Evolutionary conservation across 2,888 invertebrate species (phyloP).

Genomic region (Dorcus parallelipipedus): DNA sequence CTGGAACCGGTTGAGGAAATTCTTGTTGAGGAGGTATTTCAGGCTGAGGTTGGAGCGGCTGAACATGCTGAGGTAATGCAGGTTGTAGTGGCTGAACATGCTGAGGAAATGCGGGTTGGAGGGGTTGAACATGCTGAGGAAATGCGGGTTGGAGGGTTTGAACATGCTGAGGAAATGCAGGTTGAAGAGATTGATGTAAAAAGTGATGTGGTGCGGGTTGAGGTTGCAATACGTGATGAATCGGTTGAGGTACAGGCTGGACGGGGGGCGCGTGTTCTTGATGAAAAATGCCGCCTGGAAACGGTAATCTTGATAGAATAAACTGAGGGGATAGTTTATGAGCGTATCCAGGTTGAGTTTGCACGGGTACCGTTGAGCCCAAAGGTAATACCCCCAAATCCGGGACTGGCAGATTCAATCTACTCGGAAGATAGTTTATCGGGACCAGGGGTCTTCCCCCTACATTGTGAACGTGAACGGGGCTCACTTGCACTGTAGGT

Average conservation of each 20-base stretch:
- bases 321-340: conserved; percentile 1
- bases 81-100: too few species aligned
- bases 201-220: background rate
- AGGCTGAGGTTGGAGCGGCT: too few species aligned
- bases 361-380: conserved; percentile 15
- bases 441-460: conserved; percentile 6
- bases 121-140: too few species aligned
- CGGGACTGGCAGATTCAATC: conserved; percentile 11
- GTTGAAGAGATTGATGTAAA: too few species aligned
- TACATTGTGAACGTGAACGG: background rate
- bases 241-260: background rate
- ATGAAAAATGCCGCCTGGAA: background rate
- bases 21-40: too few species aligned
- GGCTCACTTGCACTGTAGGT: background rate
- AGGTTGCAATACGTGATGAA: background rate
- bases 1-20: too few species aligned
- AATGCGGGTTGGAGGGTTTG: too few species aligned
- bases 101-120: too few species aligned
- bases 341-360: conserved; percentile 2
- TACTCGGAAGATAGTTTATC: conserved; percentile 11
- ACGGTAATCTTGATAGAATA: background rate
- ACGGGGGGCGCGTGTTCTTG: background rate
- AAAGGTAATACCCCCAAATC: conserved; percentile 16
- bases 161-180: too few species aligned
- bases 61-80: too few species aligned